Base-by-base conservation (phyloP, 2,888 invertebrate species). In the Philopedon plagiatum region DNA sequence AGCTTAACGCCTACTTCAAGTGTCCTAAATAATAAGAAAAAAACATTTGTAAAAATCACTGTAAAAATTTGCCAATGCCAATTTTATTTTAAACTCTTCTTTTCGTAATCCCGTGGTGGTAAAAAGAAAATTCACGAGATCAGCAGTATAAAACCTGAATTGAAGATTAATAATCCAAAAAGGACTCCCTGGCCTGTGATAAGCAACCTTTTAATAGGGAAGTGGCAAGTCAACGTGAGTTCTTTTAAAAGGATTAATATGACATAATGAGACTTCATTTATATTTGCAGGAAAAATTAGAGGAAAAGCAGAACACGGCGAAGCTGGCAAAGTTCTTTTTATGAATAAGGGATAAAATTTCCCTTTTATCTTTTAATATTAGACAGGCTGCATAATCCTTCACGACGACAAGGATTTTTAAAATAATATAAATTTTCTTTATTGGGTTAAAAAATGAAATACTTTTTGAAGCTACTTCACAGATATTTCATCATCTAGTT, bases 131-230 rank as follows among this genome's bases (percentile, higher is more conserved):
- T 46, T 49, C 34, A 29, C 29, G 62, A 62, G 41, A 61, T 68
- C 34, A 60, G 41, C 67, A 34, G 39, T 51, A 49, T 34, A 60
- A 60, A 68, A 68, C 60, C 51, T 68, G 67, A 68, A 68, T 51
- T 61, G 51, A 60, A 68, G 60, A 60, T 51, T 58, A 68, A 68
- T 68, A 68, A 68, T 68, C 67, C 51, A 68, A 68, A 67, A 60
- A 68, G 60, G 67, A 60, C 67, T 68, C 60, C 39, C 46, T 61
- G 44, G 67, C 57, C 68, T 51, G 62, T 69, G 68, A 69, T 56
- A 61, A 62, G 62, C 56, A 69, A 69, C 44, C 68, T 62, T 62
- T 68, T 62, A 63, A 63, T 63, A 63, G 54, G 63, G 39, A 29
- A 29, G 51, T 18, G 26, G 63, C 63, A 63, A 63, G 63, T 51